Conservation (phyloP, 2,888 invertebrate species). For the Allolobophora icterica region DNA sequence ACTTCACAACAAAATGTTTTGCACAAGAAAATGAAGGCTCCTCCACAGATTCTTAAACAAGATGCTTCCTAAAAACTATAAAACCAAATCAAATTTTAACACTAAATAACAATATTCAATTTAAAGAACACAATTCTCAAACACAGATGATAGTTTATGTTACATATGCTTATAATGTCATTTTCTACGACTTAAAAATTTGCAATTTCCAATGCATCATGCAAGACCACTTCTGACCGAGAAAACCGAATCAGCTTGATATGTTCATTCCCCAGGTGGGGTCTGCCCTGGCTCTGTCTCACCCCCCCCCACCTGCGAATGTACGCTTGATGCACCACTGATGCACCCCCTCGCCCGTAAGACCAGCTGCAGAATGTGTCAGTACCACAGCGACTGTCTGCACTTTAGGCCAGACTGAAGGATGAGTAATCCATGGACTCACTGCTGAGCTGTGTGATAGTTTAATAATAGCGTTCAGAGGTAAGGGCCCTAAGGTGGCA, state of each 20-base stretch:
- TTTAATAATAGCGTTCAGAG: no score
- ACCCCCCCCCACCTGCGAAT: no score
- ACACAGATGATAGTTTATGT: neutral
- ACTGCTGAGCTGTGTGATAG: no score
- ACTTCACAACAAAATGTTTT: constrained; percentile 17
- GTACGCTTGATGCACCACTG: no score
- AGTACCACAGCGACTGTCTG: no score
- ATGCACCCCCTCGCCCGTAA: no score
- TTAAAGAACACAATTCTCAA: neutral
- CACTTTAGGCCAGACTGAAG: no score
- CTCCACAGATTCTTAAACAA: constrained; percentile 1
- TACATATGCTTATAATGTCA: neutral
- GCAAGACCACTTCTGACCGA: neutral
- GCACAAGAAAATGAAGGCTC: neutral
- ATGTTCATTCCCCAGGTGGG: no score
- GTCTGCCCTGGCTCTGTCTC: no score
- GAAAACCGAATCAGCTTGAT: neutral
- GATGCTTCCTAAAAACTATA: neutral
- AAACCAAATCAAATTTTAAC: neutral
- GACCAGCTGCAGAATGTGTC: no score
- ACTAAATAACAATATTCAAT: neutral
- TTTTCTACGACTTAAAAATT: neutral
- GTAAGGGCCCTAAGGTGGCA: no score
- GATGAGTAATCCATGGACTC: no score
- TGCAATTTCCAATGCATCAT: neutral